These are phyloP conservation scores for Coregonus sp. DNA, from an alignment of 2,797 vertebrate genomes.

Conservation along the genomic window DNA sequence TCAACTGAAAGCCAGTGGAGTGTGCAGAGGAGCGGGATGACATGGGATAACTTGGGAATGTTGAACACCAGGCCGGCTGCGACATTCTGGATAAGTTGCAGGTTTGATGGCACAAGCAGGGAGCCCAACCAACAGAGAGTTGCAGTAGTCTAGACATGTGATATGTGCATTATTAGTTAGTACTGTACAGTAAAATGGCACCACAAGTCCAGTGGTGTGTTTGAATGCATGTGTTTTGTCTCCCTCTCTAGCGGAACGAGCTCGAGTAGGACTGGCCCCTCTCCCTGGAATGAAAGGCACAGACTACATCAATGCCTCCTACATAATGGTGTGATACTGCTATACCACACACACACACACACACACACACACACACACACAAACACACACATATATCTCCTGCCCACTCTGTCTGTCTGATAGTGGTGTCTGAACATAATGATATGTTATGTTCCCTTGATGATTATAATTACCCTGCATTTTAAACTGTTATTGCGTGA, in stretches of 20 bases:
- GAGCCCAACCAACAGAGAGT: no score
- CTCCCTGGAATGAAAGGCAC: conserved; percentile 98
- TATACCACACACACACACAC: neutral
- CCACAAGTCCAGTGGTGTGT: neutral
- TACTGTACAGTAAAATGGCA: no score
- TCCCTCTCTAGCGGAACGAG: conserved; percentile 86
- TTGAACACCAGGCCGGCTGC: no score
- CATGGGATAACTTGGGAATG: no score
- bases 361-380: neutral
- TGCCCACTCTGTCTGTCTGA: neutral
- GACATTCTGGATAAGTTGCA: no score
- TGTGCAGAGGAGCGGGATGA: no score
- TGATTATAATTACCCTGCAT: neutral
- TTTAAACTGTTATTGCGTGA: neutral
- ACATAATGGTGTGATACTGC: conserved; percentile 89
- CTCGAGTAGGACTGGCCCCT: conserved; percentile 92
- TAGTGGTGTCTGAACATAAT: neutral
- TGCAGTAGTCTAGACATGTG: neutral
- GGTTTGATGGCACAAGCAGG: no score
- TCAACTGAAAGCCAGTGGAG: no score
- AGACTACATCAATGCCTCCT: conserved; percentile 99
- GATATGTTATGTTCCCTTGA: neutral
- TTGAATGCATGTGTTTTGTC: neutral
- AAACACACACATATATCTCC: no score
- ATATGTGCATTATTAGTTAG: conserved; percentile 1